These are phyloP conservation scores for Eleginops maclovinus DNA, from an alignment of 2,113 vertebrate genomes.

Conservation along the genomic window DNA sequence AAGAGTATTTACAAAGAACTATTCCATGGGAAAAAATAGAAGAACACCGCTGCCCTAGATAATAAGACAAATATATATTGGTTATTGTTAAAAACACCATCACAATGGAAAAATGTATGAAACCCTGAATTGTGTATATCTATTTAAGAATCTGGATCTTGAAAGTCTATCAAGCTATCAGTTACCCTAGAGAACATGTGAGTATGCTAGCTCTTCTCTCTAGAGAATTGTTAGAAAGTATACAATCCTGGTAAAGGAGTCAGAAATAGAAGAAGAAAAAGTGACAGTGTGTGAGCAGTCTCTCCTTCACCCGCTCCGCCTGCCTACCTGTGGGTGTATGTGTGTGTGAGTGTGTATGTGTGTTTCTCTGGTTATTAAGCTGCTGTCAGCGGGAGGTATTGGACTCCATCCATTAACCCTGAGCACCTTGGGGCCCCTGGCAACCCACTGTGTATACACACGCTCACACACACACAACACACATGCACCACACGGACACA, in stretches of 20 bases:
- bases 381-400: slow-evolving; percentile 67
- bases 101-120: not conserved
- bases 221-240: not conserved
- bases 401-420: slow-evolving; percentile 79
- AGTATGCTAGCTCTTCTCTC: not conserved
- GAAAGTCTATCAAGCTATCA: not conserved
- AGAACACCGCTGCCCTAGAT: not conserved
- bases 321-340: slow-evolving; percentile 11
- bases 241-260: not conserved
- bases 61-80: too few species aligned
- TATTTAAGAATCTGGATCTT: not conserved
- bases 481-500: not conserved
- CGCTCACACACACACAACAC: slow-evolving; percentile 24
- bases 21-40: not conserved
- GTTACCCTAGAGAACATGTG: not conserved
- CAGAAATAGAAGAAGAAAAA: not conserved
- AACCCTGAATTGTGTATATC: not conserved
- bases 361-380: slow-evolving; percentile 67
- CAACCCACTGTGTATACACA: slow-evolving; percentile 32
- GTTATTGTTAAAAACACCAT: too few species aligned
- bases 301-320: slow-evolving; percentile 25
- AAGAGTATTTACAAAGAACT: not conserved
- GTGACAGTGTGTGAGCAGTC: slow-evolving; percentile 4
- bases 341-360: not conserved
- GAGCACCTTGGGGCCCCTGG: slow-evolving; percentile 62